A percentile compares a stretch with the other conserved stretches of the same genome.
These are phyloP conservation scores for Calyptomena viridis DNA, from an alignment of 2,113 vertebrate species.

Conservation along the genomic window DNA sequence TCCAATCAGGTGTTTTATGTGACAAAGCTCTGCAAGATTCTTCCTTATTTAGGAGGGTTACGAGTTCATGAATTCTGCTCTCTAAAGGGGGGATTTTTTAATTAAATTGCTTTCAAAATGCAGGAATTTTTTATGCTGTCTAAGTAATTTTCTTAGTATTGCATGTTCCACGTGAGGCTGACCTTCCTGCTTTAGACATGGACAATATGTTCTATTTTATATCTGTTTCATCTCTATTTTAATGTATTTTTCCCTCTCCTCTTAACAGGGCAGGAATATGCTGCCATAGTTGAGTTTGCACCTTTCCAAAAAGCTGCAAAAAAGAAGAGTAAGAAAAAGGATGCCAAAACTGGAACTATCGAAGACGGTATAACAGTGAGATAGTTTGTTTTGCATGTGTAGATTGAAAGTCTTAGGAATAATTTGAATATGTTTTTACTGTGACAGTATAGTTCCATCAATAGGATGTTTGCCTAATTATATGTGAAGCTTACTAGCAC, in stretches of 20 bases:
- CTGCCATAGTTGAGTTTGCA: constrained; percentile 96
- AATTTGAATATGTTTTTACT: background rate
- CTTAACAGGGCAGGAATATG: constrained; percentile 90
- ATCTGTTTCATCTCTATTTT: background rate
- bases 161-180: background rate
- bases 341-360: constrained; percentile 94
- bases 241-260: background rate
- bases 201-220: background rate
- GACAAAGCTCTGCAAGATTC: background rate
- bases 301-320: constrained; percentile 98
- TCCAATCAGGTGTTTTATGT: background rate
- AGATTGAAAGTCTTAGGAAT: background rate
- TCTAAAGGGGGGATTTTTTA: background rate
- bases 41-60: background rate
- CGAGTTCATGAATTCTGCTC: background rate
- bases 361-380: constrained; percentile 82
- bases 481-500: background rate
- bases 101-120: background rate
- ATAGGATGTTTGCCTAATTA: background rate
- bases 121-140: background rate
- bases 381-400: background rate
- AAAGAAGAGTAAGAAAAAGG: constrained; percentile 96
- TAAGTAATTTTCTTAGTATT: background rate
- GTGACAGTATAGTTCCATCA: background rate
- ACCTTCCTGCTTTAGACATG: background rate